Evolutionary conservation across 2,797 vertebrate species (phyloP).

Genomic region (Sebastes iracundus): DNA sequence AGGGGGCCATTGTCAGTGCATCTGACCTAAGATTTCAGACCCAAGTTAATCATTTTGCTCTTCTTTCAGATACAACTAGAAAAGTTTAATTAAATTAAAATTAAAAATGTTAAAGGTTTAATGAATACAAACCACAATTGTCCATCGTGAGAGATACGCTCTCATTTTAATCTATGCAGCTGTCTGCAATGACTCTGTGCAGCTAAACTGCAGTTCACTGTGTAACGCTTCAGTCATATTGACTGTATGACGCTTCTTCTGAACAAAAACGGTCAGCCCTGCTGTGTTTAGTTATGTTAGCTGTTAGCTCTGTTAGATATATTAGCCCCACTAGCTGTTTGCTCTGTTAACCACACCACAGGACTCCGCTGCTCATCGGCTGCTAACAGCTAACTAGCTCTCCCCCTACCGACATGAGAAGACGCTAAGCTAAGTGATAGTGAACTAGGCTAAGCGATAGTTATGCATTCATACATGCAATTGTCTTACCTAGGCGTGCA

Average conservation of each 20-base stretch:
- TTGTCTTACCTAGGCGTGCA: neutral
- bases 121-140: neutral
- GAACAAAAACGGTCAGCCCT: neutral
- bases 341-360: neutral
- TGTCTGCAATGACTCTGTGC: neutral
- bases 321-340: too few relatives aligned
- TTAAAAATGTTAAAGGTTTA: too few relatives aligned
- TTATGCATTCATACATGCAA: neutral
- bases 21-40: constrained; percentile 1
- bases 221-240: neutral
- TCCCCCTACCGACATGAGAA: neutral
- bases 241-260: neutral
- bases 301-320: neutral
- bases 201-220: neutral
- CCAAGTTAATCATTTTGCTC: neutral
- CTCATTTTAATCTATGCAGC: neutral
- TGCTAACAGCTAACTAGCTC: neutral
- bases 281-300: neutral
- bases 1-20: neutral
- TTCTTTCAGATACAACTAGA: neutral
- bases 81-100: too few relatives aligned
- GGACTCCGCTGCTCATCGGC: neutral
- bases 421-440: neutral
- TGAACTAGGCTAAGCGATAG: neutral
- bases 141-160: neutral